Conservation (phyloP, 2,797 vertebrate species). For the Craterocephalus amniculus region DNA sequence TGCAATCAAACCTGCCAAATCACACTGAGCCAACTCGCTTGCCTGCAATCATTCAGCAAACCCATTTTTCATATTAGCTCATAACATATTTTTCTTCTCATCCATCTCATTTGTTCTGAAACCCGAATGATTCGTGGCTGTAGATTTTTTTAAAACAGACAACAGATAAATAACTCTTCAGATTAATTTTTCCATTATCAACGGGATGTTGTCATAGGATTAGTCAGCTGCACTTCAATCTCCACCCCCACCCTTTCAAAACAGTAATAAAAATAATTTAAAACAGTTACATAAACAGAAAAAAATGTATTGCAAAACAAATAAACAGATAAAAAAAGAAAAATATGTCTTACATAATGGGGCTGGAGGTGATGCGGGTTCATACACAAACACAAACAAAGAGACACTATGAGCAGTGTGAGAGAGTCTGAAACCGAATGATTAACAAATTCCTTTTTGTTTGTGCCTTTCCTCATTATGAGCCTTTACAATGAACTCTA, state of each 20-base stretch:
- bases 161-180: slow-evolving; percentile 15
- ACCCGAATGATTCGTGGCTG: slow-evolving; percentile 9
- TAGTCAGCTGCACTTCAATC: slow-evolving; percentile 46
- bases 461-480: slow-evolving; percentile 16
- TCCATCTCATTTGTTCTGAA: slow-evolving; percentile 16
- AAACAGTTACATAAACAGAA: slow-evolving; percentile 70
- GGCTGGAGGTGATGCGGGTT: slow-evolving; percentile 49
- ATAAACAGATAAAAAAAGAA: slow-evolving; percentile 51
- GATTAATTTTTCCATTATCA: slow-evolving; percentile 37
- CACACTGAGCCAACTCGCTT: slow-evolving; percentile 33
- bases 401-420: slow-evolving; percentile 15
- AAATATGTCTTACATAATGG: slow-evolving; percentile 60
- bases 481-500: slow-evolving; percentile 23
- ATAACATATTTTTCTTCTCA: slow-evolving; percentile 7
- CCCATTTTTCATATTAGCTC: slow-evolving; percentile 22
- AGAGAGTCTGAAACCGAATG: slow-evolving; percentile 7
- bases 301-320: slow-evolving; percentile 59
- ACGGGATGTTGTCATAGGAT: slow-evolving; percentile 42
- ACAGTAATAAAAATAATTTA: slow-evolving; percentile 41
- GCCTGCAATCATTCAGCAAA: slow-evolving; percentile 45
- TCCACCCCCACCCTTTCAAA: slow-evolving; percentile 33
- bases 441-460: slow-evolving; percentile 26
- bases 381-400: slow-evolving; percentile 23
- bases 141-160: too few relatives aligned
- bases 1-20: slow-evolving; percentile 50